Evolutionary conservation across 2,113 vertebrate genomes (phyloP).

Genomic region (Rhinopomastus cyanomelas): DNA sequence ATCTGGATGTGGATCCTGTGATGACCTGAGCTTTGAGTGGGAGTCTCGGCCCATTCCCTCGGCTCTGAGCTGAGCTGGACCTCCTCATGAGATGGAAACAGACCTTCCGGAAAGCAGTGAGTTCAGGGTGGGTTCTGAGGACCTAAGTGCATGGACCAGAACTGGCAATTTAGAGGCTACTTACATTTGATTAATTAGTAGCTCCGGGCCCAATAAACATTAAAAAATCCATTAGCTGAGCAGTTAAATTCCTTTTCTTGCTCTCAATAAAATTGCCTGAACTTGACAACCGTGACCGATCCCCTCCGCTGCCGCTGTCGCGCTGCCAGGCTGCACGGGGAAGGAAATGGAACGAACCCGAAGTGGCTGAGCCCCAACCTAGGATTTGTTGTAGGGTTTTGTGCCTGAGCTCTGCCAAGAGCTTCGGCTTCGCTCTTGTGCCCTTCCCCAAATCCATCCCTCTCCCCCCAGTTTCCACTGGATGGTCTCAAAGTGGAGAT

Average conservation of each 20-base stretch:
- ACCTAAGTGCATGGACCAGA: slow-evolving; percentile 22
- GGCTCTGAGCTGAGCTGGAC: background rate
- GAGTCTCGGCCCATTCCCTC: accelerated
- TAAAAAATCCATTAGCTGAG: slow-evolving; percentile 40
- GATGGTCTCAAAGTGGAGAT: background rate
- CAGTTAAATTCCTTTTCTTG: background rate
- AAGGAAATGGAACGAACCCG: background rate
- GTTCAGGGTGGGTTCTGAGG: background rate
- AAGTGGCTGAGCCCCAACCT: background rate
- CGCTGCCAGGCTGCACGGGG: background rate
- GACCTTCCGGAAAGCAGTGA: background rate
- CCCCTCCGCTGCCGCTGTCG: slow-evolving; percentile 13
- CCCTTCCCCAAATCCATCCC: background rate
- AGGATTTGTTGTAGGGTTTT: background rate
- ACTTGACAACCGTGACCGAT: slow-evolving; percentile 43
- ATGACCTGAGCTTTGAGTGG: background rate
- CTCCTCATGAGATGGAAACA: background rate
- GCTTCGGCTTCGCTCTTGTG: accelerated
- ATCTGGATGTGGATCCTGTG: no score
- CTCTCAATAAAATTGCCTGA: slow-evolving; percentile 31
- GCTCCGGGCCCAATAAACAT: slow-evolving; percentile 42
- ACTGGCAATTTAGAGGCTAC: background rate
- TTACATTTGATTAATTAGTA: slow-evolving; percentile 46
- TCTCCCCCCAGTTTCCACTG: background rate
- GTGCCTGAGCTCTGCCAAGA: background rate